Percentiles rank a stretch among this genome's conserved stretches.
Evolutionary conservation across 2,797 vertebrate genomes (phyloP).

Genomic region (Molossus alvarezi): DNA sequence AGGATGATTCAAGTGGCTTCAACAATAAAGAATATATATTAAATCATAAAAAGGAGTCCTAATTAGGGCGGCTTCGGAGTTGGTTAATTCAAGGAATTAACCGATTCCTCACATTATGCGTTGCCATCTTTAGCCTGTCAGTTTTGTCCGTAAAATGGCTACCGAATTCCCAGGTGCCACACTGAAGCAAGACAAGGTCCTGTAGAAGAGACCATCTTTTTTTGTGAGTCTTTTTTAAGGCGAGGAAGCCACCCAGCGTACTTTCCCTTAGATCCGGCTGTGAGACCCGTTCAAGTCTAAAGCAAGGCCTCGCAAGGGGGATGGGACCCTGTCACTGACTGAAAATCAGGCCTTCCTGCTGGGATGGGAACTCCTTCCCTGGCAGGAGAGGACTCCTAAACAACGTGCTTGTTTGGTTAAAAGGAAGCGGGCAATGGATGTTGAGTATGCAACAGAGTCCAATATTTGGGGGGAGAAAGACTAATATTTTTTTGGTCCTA

Average conservation of each 20-base stretch:
- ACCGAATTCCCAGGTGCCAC: background rate
- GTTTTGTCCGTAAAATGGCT: background rate
- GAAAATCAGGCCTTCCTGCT: background rate
- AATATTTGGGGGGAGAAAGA: constrained; percentile 64
- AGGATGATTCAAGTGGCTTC: constrained; percentile 14
- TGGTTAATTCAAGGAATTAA: constrained; percentile 1
- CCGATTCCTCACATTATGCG: background rate
- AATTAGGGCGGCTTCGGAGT: background rate
- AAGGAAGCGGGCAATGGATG: constrained; percentile 1
- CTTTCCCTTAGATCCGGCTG: background rate
- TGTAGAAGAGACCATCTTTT: background rate
- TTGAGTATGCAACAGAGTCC: background rate
- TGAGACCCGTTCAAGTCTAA: background rate
- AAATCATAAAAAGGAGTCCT: constrained; percentile 4
- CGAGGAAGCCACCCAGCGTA: background rate
- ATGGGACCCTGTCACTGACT: rapidly evolving
- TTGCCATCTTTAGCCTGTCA: background rate
- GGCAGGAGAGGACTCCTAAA: background rate
- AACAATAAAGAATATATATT: background rate
- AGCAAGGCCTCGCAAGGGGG: background rate
- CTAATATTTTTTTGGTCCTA: constrained; percentile 15
- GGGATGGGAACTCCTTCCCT: background rate
- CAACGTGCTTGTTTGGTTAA: constrained; percentile 44
- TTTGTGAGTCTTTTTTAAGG: background rate
- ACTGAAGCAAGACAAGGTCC: background rate